Evolutionary conservation across 2,888 invertebrate species (phyloP), one percentile per base, ranked within the genome.

Genomic region (Xanthia icteritia): DNA sequence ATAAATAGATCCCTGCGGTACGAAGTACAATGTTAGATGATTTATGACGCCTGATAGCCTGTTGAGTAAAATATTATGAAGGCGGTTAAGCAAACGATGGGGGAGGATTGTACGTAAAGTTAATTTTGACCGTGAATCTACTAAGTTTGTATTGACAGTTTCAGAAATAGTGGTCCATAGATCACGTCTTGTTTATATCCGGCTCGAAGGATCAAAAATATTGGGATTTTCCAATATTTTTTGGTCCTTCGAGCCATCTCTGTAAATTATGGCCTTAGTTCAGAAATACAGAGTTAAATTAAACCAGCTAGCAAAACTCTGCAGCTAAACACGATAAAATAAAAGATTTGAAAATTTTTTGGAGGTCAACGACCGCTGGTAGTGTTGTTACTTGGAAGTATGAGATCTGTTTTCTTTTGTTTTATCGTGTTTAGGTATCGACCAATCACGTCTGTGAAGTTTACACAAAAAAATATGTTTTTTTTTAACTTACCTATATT

Each of bases 1-100:
- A 94, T 93, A 94, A 94, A 95, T 94, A 94, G 92, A 91, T 93
- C 93, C 93, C 93, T 83, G 88, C 91, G 91, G 92, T 90, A 89
- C 88, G 87, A 88, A 87, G 85, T 89, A 92, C 91, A 91, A 92
- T 92, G 91, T 93, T 92, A 95, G 95, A 94, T 95, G 95, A 94
- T 95, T 95, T 94, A 95, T 92, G 92, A 90, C 80, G 82, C 90
- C 83, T 89, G 92, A 93, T 93, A 93, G 91, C 90, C 89, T 89
- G 91, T 91, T 92, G 91, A 93, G 91, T 89, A 88, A 89, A 85
- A 89, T 89, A 89, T 89, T 86, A 85, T 64, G 80, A 73, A 85
- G 82, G 76, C 79, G 76, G 81, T 45, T n/a, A n/a, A 68, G 73
- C 74, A 72, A 72, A 75, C 65, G 64, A 80, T 70, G 79, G 83